A percentile compares a stretch with the other conserved stretches of the same genome.
These are phyloP conservation scores for Remorina albescens DNA, from an alignment of 2,797 vertebrate species.

Conservation along the genomic window DNA sequence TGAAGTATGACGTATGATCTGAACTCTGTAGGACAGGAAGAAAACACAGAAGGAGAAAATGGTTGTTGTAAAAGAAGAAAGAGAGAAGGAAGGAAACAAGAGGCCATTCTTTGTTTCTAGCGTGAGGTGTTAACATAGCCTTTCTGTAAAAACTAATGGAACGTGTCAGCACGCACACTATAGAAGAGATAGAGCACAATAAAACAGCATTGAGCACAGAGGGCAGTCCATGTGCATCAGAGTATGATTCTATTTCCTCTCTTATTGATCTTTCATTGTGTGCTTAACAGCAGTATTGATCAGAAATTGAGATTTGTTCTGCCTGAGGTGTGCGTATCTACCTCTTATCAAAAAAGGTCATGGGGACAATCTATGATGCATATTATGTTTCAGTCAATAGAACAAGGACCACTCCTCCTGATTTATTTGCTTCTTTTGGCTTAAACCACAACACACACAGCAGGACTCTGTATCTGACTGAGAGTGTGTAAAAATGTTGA, in stretches of 20 bases:
- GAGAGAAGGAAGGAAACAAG: not conserved
- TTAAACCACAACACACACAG: conserved; percentile 3
- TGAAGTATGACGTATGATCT: conserved; percentile 9
- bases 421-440: conserved; percentile 37
- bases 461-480: not conserved
- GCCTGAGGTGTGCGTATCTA: conserved; percentile 49
- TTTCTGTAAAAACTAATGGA: conserved; percentile 51
- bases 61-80: not conserved
- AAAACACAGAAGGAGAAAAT: not conserved
- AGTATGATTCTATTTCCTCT: conserved; percentile 49
- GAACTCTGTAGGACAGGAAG: conserved; percentile 2
- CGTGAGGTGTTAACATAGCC: conserved; percentile 40
- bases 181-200: conserved; percentile 30
- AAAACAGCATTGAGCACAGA: conserved; percentile 29
- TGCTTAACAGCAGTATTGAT: conserved; percentile 71
- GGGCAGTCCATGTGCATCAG: conserved; percentile 32
- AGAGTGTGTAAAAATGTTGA: conserved; percentile 4
- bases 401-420: conserved; percentile 24
- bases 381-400: conserved; percentile 42
- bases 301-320: conserved; percentile 62
- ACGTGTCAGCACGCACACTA: conserved; percentile 40
- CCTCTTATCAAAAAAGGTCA: conserved; percentile 55
- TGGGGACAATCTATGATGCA: conserved; percentile 38
- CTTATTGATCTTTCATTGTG: conserved; percentile 53
- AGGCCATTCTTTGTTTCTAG: conserved; percentile 31